Evolutionary conservation across 2,113 vertebrate genomes (phyloP), one percentile per base, ranked within the genome.

Genomic region (Anhinga anhinga): DNA sequence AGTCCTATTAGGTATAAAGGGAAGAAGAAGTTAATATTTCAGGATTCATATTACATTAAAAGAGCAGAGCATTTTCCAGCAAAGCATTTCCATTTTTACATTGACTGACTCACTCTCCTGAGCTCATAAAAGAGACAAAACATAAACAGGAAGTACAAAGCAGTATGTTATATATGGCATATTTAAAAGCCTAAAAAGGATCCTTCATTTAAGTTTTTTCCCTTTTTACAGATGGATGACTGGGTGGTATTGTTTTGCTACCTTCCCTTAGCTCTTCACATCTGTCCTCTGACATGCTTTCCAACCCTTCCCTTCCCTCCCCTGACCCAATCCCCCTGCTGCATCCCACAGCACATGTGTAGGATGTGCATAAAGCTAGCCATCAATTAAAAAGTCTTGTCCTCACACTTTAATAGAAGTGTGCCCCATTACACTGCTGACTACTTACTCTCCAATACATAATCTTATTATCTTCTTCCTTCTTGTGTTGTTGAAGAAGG

Each of bases 391-490:
- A 93, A 94, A 82, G 85, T 65, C 47, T 87, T 85, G 34, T 86
- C 58, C 47, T 77, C 47, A 53, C 30, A 62, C 26, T 76, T 93
- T 92, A 91, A 74, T 42, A 86, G 82, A 94, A 85, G 29, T 87
- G 88, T 73, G 71, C 18, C 27, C 32, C 40, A 30, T 77, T 94
- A 79, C 34, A 53, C 42, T 73, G 11, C 32, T 69, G 34, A 50
- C 56, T 79, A 53, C 56, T 80, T 66, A 40, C 25, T 82, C n/a
- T 79, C 50, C 15, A 88, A 27, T 65, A 72, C 23, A 76, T 91
- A 81, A 81, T 59, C 32, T 87, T 93, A 71, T 88, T 96, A 95
- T 94, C 71, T 94, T 79, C 69, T 94, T 93, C 66, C 67, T 85
- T 95, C 42, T 78, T 77, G 29, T 77, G 69, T 77, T 52, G 42